Conservation (phyloP, 2,113 vertebrate genomes). For the Bombycilla garrulus region DNA sequence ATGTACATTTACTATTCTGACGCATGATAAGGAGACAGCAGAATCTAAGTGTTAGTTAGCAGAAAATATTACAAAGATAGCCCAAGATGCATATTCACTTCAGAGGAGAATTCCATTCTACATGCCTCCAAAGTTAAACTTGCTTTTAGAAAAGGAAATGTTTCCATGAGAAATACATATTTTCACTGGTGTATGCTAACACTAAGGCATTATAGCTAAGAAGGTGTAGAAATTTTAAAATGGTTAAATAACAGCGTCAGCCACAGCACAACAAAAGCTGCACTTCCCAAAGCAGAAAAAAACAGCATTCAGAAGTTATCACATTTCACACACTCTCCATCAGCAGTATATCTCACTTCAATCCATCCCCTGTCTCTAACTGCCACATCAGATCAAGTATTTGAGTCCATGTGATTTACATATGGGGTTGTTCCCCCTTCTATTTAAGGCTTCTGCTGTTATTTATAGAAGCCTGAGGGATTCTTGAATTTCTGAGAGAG, state of each 20-base stretch:
- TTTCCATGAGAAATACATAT: background rate
- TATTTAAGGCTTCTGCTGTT: constrained; percentile 6
- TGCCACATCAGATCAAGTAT: background rate
- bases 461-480: constrained; percentile 23
- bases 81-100: background rate
- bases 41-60: background rate
- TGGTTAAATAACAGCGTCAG: background rate
- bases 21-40: background rate
- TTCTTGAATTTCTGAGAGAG: constrained; percentile 8
- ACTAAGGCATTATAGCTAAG: background rate
- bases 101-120: background rate
- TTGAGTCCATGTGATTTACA: constrained; percentile 10
- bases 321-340: background rate
- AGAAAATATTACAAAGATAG: background rate
- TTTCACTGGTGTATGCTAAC: background rate
- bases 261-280: background rate
- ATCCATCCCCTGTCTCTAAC: background rate
- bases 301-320: background rate
- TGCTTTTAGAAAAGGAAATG: background rate
- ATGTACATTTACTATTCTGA: background rate
- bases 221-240: background rate
- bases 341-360: background rate
- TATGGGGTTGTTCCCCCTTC: background rate
- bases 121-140: background rate
- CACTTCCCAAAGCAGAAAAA: background rate